Base-by-base conservation (phyloP, 2,113 vertebrate genomes). In the Entosphenus tridentatus region DNA sequence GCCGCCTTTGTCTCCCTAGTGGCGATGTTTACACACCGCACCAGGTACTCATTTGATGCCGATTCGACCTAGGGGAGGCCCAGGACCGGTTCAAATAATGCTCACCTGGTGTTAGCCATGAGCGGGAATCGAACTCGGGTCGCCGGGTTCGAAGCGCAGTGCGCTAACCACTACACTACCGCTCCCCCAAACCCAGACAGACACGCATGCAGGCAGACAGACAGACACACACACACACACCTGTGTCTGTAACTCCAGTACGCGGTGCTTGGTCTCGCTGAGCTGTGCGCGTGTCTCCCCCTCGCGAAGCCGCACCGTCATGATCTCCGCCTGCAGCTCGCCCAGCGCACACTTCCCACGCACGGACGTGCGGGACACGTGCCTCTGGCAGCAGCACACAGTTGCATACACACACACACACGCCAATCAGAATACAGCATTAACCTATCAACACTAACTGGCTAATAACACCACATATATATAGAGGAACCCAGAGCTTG, bases 221-320 rank as follows among this genome's bases (percentile, higher is more conserved):
- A 56, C 59, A 69, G 9, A n/a, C 8, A 56, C 56, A 21, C 2
- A 18, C n/a, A 8, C 14, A 17, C 68, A 21, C 76, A 96, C 91
- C 87, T 95, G 90, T 2, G 88, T 95, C 78, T 96, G 90, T 78
- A 89, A 79, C 77, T 96, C 91, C 78, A 95, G 82, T 82, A 87
- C 83, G 75, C 88, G 86, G 75, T 97, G 93, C n/a, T 85, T 83
- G 12, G 80, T 83, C 76, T 97, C 93, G 67, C 81, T 79, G 67
- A 97, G 78, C 74, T 90, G 87, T 7, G 89, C 93, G 70, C 92
- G 91, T 57, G 83, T 87, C 80, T 98, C 93, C 2, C 91, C 93
- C 76, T 96, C 93, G 69, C 82, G 81, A 59, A 98, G 76, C 71
- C 90, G 82, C 67, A 88, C 87, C 11, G 82, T 89, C 93, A 98